Evolutionary conservation across 1,140 invertebrate species (phyloP).

Genomic region (Oreohelix idahoensis): DNA sequence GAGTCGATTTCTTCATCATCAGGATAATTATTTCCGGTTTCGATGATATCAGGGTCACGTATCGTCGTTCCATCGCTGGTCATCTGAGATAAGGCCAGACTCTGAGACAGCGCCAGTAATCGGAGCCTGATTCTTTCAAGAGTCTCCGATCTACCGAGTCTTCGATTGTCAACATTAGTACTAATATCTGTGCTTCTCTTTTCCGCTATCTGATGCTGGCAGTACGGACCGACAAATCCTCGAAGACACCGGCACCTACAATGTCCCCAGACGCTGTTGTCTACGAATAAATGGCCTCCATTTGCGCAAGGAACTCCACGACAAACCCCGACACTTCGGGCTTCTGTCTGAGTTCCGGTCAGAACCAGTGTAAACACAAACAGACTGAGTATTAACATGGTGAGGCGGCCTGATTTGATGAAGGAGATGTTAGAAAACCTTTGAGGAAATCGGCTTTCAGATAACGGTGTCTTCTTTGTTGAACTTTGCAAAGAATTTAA

Average conservation of each 20-base stretch:
- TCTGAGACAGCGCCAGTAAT: not conserved
- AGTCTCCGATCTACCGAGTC: not conserved
- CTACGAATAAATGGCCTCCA: conserved; percentile 18
- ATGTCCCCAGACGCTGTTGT: conserved; percentile 26
- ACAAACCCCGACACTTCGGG: conserved; percentile 17
- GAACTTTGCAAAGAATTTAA: not conserved
- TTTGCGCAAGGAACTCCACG: conserved; percentile 27
- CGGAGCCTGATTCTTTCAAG: not conserved
- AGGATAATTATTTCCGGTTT: not conserved
- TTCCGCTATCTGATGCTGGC: conserved; percentile 14
- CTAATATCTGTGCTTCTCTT: conserved; percentile 19
- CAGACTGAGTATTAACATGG: not conserved
- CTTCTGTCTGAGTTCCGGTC: not conserved
- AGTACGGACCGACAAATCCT: conserved; percentile 34
- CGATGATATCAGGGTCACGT: not conserved
- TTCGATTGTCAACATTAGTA: not conserved
- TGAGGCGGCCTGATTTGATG: not conserved
- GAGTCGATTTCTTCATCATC: not conserved
- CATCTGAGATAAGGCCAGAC: not conserved
- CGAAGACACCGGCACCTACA: conserved; percentile 21
- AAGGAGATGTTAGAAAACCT: not conserved
- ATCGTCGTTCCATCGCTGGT: not conserved
- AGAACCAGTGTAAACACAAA: not conserved
- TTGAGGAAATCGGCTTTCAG: not conserved
- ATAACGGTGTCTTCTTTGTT: not conserved